A percentile compares a stretch with the other conserved stretches of the same genome.
Evolutionary conservation across 2,113 vertebrate genomes (phyloP).

Genomic region (Sakesphorus luctuosus): DNA sequence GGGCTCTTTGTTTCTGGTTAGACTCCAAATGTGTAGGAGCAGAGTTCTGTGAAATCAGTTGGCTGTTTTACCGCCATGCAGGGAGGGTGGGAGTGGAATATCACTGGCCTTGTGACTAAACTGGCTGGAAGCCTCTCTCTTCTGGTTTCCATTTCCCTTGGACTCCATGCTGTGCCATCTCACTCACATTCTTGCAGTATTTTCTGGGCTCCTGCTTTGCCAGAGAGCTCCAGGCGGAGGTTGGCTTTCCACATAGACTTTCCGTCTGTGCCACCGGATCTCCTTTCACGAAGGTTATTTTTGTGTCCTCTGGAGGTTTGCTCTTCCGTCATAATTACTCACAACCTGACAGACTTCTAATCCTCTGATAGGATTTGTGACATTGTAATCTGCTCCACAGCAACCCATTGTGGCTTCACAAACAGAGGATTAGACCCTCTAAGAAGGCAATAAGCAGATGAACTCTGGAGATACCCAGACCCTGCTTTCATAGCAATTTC

Average conservation of each 20-base stretch:
- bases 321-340: slow-evolving; percentile 52
- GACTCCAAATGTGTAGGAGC: slow-evolving; percentile 1
- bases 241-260: background rate
- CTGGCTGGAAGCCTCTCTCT: background rate
- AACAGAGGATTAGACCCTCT: slow-evolving; percentile 51
- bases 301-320: slow-evolving; percentile 27
- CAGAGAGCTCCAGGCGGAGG: background rate
- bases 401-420: slow-evolving; percentile 34
- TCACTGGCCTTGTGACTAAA: slow-evolving; percentile 30
- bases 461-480: slow-evolving; percentile 44
- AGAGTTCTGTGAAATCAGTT: slow-evolving; percentile 14
- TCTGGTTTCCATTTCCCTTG: background rate
- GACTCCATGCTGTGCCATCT: background rate
- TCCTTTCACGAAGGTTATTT: slow-evolving; percentile 45
- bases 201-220: background rate
- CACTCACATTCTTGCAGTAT: background rate
- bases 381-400: slow-evolving; percentile 42
- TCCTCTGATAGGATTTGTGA: slow-evolving; percentile 60
- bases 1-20: background rate
- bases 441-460: slow-evolving; percentile 58
- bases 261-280: background rate
- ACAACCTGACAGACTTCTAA: slow-evolving; percentile 48
- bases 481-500: slow-evolving; percentile 15
- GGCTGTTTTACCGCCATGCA: background rate
- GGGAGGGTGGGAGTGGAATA: background rate